These are phyloP conservation scores for Zaprionus africanus DNA, from an alignment of 1,140 invertebrate species.

Conservation along the genomic window DNA sequence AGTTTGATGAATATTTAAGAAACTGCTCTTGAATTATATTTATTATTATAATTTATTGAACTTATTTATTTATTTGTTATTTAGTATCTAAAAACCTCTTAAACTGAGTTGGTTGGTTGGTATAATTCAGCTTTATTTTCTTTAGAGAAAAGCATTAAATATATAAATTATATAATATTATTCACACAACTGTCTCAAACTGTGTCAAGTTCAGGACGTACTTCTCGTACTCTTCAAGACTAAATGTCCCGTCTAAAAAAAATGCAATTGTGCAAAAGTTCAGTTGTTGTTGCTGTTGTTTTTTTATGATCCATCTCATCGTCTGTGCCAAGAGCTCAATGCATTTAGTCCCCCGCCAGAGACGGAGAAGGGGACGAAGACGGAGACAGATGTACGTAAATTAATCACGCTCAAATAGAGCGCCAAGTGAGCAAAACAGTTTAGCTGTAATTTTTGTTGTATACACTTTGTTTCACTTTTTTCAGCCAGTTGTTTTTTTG, in stretches of 20 bases:
- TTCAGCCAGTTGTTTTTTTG: not conserved
- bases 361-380: not conserved
- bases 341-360: slow-evolving; percentile 39
- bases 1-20: no score
- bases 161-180: not conserved
- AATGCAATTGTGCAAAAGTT: slow-evolving; percentile 54
- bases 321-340: slow-evolving; percentile 62
- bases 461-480: slow-evolving; percentile 5
- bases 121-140: no score
- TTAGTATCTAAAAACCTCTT: no score
- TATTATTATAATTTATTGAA: no score
- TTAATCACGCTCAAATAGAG: slow-evolving; percentile 80
- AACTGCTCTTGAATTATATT: no score
- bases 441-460: slow-evolving; percentile 3
- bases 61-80: no score
- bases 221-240: not conserved
- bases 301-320: slow-evolving; percentile 19
- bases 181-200: not conserved
- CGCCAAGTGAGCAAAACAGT: slow-evolving; percentile 47
- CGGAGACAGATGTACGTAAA: slow-evolving; percentile 71
- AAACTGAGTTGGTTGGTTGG: no score
- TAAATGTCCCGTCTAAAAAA: slow-evolving; percentile 13
- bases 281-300: slow-evolving; percentile 19
- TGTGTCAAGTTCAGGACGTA: not conserved
- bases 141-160: not conserved